phyloP scores from a whole-genome alignment of 2,113 vertebrate species.

The Xyliphius kryptos region DNA sequence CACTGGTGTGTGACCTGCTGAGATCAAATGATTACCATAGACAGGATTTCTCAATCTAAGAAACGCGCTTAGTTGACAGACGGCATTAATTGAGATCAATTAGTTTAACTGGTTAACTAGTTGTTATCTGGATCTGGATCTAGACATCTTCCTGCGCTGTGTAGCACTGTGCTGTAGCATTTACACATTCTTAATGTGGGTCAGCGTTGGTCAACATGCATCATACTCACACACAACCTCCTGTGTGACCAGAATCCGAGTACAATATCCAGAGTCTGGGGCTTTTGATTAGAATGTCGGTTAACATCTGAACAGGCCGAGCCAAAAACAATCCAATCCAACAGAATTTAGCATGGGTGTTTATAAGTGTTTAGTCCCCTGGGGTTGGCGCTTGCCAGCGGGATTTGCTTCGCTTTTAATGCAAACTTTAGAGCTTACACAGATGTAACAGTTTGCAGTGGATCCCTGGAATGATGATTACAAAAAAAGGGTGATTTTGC shows the following conservation, averaged over 20 bases:
- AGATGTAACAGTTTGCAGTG: neutral
- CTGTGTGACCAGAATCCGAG: slow-evolving; percentile 4
- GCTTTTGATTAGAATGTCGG: slow-evolving; percentile 30
- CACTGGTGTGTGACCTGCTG: too few species aligned
- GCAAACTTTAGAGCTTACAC: neutral
- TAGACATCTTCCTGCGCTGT: too few species aligned
- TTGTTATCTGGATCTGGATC: too few species aligned
- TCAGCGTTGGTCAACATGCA: slow-evolving; percentile 1
- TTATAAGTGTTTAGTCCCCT: neutral
- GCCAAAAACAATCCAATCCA: neutral
- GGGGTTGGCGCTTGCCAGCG: neutral
- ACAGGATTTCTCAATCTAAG: too few species aligned
- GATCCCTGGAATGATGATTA: neutral
- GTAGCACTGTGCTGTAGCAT: neutral
- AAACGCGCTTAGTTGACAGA: too few species aligned
- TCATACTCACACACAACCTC: neutral
- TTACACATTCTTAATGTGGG: slow-evolving; percentile 3
- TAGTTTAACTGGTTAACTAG: too few species aligned
- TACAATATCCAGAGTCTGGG: slow-evolving; percentile 19
- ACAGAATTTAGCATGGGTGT: slow-evolving; percentile 2
- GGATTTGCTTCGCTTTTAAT: slow-evolving; percentile 1
- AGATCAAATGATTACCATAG: too few species aligned
- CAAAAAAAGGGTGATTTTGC: neutral
- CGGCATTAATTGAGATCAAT: too few species aligned
- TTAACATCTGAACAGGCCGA: slow-evolving; percentile 18